Conservation (phyloP, 2,797 vertebrate species). For the Danio jaintianensis region DNA sequence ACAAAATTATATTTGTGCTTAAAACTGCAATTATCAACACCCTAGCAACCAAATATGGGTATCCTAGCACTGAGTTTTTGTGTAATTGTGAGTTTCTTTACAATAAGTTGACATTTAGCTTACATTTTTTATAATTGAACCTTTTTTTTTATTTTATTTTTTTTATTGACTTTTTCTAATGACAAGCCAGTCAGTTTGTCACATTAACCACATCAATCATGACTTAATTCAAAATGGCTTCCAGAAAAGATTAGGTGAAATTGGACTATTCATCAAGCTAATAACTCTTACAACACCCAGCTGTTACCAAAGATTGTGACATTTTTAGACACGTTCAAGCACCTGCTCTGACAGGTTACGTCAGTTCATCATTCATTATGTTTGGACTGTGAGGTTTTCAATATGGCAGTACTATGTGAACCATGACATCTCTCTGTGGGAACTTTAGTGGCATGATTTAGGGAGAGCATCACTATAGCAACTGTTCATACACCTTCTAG, state of each 20-base stretch:
- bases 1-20: too few species aligned
- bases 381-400: background rate
- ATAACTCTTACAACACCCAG: slow-evolving; percentile 23
- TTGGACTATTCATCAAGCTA: slow-evolving; percentile 15
- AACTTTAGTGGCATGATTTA: background rate
- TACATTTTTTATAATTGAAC: background rate
- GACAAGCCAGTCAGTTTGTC: background rate
- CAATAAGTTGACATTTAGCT: background rate
- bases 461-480: background rate
- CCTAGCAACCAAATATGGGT: too few species aligned
- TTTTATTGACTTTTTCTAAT: background rate
- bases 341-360: slow-evolving; percentile 1
- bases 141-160: background rate
- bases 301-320: slow-evolving; percentile 8
- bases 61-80: too few species aligned
- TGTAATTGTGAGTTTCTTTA: background rate
- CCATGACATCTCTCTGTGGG: background rate
- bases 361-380: background rate
- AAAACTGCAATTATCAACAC: too few species aligned
- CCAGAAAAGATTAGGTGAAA: slow-evolving; percentile 15
- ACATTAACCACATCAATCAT: slow-evolving; percentile 25
- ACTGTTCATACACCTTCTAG: background rate
- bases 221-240: background rate
- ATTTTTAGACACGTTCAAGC: slow-evolving; percentile 1
- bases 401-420: background rate